Conservation (phyloP, 2,888 invertebrate species). For the Lycocerus yunnanus region DNA sequence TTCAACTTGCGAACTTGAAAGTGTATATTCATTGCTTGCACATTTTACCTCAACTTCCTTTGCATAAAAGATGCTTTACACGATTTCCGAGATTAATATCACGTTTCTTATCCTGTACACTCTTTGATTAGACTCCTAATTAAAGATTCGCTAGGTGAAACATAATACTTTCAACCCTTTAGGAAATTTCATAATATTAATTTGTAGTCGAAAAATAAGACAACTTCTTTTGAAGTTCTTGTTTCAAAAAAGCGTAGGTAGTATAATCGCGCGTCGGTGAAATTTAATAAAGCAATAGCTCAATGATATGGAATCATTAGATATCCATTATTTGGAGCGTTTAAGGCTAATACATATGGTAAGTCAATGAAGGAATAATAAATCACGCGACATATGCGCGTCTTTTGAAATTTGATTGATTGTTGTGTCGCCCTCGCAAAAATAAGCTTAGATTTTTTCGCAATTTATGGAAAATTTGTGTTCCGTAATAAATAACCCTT, state of each 20-base stretch:
- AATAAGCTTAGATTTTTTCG: background rate
- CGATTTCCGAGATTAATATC: background rate
- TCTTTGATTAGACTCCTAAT: background rate
- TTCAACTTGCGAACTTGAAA: background rate
- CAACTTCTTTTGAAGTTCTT: background rate
- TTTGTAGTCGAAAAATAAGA: background rate
- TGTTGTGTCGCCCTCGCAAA: background rate
- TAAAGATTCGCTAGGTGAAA: background rate
- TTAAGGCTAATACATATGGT: background rate
- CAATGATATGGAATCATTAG: conserved; percentile 36
- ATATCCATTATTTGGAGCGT: conserved; percentile 35
- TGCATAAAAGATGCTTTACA: background rate
- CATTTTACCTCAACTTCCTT: background rate
- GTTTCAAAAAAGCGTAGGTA: background rate
- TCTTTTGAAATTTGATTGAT: conserved; percentile 11
- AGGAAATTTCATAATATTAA: background rate
- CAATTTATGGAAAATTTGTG: background rate
- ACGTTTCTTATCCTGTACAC: background rate
- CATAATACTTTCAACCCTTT: background rate
- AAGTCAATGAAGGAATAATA: conserved; percentile 4
- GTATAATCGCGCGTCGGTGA: background rate
- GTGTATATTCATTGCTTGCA: background rate
- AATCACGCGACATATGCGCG: conserved; percentile 16
- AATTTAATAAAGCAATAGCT: conserved; percentile 3
- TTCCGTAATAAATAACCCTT: background rate